phyloP scores from a whole-genome alignment of 1,140 invertebrate genomes.

The Aphidius gifuensis region DNA sequence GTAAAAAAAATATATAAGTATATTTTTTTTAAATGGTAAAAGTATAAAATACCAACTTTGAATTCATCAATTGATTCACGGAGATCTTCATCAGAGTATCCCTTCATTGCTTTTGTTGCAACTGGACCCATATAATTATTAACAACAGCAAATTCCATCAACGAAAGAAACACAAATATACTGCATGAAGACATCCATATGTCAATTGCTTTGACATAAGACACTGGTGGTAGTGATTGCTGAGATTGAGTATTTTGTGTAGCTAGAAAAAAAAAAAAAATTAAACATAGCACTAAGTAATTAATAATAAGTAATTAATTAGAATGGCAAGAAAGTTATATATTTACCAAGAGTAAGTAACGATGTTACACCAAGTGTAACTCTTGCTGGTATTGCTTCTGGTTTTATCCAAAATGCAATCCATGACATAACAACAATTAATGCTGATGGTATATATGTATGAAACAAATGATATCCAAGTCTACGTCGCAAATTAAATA shows the following conservation, averaged over 20 bases:
- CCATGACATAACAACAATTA: constrained; percentile 91
- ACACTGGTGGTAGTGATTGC: constrained; percentile 84
- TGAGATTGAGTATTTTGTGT: constrained; percentile 89
- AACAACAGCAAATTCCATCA: constrained; percentile 90
- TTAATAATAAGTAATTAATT: constrained; percentile 8
- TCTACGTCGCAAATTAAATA: constrained; percentile 78
- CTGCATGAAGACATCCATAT: constrained; percentile 93
- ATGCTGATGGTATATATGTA: constrained; percentile 84
- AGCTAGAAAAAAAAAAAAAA: constrained; percentile 54
- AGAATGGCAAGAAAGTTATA: background rate
- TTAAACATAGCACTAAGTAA: background rate
- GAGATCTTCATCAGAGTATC: constrained; percentile 83
- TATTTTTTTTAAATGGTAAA: too few species aligned
- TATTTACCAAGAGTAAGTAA: constrained; percentile 71
- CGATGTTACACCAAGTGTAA: constrained; percentile 79
- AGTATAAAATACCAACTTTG: constrained; percentile 56
- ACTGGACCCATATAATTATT: constrained; percentile 89
- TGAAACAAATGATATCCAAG: constrained; percentile 87
- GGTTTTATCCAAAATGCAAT: constrained; percentile 93
- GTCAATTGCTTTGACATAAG: constrained; percentile 89
- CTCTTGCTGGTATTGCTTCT: constrained; percentile 80
- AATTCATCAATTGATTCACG: constrained; percentile 70
- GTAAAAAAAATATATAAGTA: too few species aligned
- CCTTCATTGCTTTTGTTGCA: constrained; percentile 85
- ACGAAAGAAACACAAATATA: constrained; percentile 86